These are phyloP conservation scores for Henicopernis longicauda DNA, from an alignment of 2,113 vertebrate genomes.

Conservation along the genomic window DNA sequence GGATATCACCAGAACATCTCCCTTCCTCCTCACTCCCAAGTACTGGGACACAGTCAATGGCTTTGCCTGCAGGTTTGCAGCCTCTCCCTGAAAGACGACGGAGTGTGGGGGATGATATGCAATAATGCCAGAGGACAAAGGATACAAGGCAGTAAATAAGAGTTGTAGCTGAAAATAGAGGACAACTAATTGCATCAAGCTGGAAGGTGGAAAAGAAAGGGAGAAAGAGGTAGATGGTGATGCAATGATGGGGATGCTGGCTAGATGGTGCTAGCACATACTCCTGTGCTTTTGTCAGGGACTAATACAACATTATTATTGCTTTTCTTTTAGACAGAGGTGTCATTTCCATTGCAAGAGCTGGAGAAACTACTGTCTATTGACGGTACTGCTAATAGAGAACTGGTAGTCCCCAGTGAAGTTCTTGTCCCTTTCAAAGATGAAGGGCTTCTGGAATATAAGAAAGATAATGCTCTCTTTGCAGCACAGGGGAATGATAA, in stretches of 20 bases:
- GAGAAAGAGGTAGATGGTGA: background rate
- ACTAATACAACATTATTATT: background rate
- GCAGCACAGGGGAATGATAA: background rate
- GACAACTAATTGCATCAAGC: background rate
- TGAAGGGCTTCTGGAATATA: background rate
- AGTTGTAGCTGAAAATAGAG: background rate
- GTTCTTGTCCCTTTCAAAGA: background rate
- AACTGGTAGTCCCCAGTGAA: background rate
- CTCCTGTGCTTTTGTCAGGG: background rate
- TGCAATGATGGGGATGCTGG: slow-evolving; percentile 23
- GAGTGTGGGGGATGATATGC: background rate
- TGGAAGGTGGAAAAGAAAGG: background rate
- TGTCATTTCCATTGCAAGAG: background rate
- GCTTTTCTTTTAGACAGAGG: background rate
- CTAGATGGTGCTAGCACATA: slow-evolving; percentile 58
- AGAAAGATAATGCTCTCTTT: background rate
- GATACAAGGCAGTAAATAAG: background rate
- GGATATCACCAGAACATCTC: background rate
- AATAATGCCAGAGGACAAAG: background rate
- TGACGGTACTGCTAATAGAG: background rate
- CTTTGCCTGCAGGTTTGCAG: background rate
- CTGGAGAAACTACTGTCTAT: background rate
- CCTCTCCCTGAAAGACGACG: background rate
- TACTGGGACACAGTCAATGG: background rate
- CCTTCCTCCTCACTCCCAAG: background rate